phyloP scores from a whole-genome alignment of 2,888 invertebrate genomes.

The Lepidocyrtinus sp. region DNA sequence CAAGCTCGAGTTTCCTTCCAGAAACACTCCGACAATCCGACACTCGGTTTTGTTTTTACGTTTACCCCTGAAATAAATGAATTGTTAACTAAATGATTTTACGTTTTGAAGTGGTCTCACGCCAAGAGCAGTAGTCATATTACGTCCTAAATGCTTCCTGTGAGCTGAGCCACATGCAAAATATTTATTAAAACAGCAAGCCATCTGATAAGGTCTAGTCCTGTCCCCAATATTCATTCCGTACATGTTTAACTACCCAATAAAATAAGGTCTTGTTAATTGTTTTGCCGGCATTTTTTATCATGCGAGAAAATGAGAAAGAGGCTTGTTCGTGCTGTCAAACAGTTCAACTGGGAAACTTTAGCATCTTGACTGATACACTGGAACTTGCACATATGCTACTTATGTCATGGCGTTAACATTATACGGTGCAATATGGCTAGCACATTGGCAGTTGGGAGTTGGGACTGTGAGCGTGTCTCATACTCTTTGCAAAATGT shows the following conservation, averaged over 20 bases:
- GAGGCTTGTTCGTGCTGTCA: slow-evolving; percentile 18
- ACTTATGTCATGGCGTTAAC: no score
- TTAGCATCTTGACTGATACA: background rate
- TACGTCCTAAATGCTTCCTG: slow-evolving; percentile 44
- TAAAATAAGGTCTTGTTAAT: slow-evolving; percentile 46
- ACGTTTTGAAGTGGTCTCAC: slow-evolving; percentile 4
- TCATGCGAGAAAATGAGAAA: slow-evolving; percentile 29
- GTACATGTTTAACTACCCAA: slow-evolving; percentile 20
- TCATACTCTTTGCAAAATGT: slow-evolving; percentile 5
- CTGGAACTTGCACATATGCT: no score
- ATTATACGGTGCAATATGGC: slow-evolving; percentile 1
- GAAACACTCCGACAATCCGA: no score
- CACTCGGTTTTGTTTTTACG: no score
- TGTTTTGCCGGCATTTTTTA: slow-evolving; percentile 51
- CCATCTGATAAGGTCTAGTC: background rate
- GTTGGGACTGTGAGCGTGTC: background rate
- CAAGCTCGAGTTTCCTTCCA: slow-evolving; percentile 6
- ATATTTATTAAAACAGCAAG: background rate
- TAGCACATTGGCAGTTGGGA: no score
- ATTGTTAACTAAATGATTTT: slow-evolving; percentile 8
- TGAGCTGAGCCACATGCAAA: slow-evolving; percentile 8
- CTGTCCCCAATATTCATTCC: slow-evolving; percentile 21
- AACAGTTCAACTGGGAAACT: slow-evolving; percentile 20
- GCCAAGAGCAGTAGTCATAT: slow-evolving; percentile 40
- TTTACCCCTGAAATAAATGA: background rate